Evolutionary conservation across 1,140 invertebrate species (phyloP).

Genomic region (Dendrolimus kikuchii): DNA sequence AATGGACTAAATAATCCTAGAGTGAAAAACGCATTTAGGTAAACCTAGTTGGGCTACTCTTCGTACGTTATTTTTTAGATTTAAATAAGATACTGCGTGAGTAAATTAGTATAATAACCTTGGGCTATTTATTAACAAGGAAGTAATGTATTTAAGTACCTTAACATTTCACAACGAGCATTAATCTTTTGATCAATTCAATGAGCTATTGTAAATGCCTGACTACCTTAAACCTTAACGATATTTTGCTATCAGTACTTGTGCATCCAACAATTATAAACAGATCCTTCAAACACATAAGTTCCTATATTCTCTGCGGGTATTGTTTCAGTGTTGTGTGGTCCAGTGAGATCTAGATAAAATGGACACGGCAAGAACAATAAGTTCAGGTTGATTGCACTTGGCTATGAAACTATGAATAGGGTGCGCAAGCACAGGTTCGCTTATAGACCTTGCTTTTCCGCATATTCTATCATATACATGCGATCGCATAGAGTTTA

Average conservation of each 20-base stretch:
- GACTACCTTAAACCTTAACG: slow-evolving; percentile 23
- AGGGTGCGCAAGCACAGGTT: slow-evolving; percentile 26
- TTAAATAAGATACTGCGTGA: no score
- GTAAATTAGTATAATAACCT: no score
- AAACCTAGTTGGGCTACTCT: no score
- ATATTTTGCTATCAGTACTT: slow-evolving; percentile 46
- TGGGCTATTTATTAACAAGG: no score
- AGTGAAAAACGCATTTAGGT: no score
- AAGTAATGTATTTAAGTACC: no score
- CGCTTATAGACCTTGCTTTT: slow-evolving; percentile 34
- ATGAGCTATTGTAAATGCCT: slow-evolving; percentile 17
- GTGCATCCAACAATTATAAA: slow-evolving; percentile 35
- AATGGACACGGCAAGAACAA: slow-evolving; percentile 35
- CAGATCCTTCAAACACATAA: slow-evolving; percentile 14
- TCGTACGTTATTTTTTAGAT: no score
- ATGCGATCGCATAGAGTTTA: slow-evolving; percentile 26
- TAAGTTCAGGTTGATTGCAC: slow-evolving; percentile 59
- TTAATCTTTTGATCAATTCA: slow-evolving; percentile 17
- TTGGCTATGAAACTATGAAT: slow-evolving; percentile 52
- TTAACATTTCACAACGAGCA: background rate
- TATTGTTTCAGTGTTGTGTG: background rate
- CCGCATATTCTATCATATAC: slow-evolving; percentile 40
- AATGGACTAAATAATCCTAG: no score
- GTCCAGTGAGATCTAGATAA: slow-evolving; percentile 12
- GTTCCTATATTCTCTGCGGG: slow-evolving; percentile 11